A percentile compares a stretch with the other conserved stretches of the same genome.
These are phyloP conservation scores for Phaonia tiefii DNA, from an alignment of 2,888 invertebrate genomes.

Conservation along the genomic window DNA sequence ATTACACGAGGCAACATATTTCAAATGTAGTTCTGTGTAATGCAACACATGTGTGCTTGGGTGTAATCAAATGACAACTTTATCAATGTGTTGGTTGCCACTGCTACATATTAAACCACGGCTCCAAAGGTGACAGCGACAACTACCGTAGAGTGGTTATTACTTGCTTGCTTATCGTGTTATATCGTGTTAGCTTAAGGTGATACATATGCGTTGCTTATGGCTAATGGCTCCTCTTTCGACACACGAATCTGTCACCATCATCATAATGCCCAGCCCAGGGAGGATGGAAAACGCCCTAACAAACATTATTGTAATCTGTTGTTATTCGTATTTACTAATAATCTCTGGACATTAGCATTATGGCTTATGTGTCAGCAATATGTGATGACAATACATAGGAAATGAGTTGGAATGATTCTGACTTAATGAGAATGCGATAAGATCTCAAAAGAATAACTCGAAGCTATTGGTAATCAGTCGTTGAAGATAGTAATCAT, in stretches of 20 bases:
- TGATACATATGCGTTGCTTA: constrained; percentile 25
- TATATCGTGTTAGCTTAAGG: constrained; percentile 35
- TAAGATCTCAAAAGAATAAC: too few species aligned
- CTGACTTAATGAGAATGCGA: too few species aligned
- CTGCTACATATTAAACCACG: background rate
- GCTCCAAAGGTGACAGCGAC: background rate
- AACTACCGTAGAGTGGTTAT: background rate
- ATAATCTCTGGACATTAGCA: constrained; percentile 46
- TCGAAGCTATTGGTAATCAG: too few species aligned
- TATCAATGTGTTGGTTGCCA: constrained; percentile 10
- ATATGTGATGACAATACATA: constrained; percentile 17
- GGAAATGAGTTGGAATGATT: background rate
- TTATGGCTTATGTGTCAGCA: constrained; percentile 44
- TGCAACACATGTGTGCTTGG: background rate
- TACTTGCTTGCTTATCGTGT: background rate
- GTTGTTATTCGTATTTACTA: constrained; percentile 27
- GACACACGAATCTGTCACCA: background rate
- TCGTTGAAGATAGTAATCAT: too few species aligned
- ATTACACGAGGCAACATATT: background rate
- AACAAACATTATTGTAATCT: constrained; percentile 16
- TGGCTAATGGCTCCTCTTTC: background rate
- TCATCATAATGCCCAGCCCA: background rate
- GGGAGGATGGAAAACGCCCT: background rate
- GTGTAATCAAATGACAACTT: constrained; percentile 17
- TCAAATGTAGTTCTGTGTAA: background rate